Evolutionary conservation across 2,797 vertebrate species (phyloP).

Genomic region (Pitangus sulphuratus): DNA sequence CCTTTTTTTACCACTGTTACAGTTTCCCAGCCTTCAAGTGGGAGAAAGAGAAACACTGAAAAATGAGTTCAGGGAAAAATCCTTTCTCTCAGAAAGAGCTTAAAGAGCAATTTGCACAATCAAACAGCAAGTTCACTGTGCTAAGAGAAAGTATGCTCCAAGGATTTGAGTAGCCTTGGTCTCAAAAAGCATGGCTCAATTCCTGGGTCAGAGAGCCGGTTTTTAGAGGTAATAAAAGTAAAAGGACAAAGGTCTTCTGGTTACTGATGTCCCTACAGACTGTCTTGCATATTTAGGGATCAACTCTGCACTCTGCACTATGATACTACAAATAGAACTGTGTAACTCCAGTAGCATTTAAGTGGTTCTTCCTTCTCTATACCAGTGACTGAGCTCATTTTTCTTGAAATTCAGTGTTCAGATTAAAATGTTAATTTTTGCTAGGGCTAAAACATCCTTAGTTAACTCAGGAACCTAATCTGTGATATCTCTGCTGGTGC

Average conservation of each 20-base stretch:
- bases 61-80: background rate
- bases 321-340: background rate
- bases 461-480: background rate
- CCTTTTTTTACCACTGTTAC: background rate
- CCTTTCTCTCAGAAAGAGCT: background rate
- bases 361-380: background rate
- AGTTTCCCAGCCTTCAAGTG: background rate
- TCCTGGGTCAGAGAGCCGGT: background rate
- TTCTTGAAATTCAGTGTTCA: background rate
- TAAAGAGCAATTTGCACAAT: background rate
- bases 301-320: background rate
- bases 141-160: background rate
- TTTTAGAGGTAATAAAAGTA: background rate
- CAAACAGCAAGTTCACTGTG: background rate
- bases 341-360: background rate
- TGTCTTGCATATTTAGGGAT: background rate
- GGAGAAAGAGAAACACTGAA: background rate
- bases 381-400: background rate
- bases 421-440: background rate
- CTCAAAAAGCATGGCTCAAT: background rate
- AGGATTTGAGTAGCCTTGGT: background rate
- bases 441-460: background rate
- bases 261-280: background rate
- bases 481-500: background rate
- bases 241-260: background rate